Base-by-base conservation (phyloP, 2,797 vertebrate species). In the Microchirus variegatus region DNA sequence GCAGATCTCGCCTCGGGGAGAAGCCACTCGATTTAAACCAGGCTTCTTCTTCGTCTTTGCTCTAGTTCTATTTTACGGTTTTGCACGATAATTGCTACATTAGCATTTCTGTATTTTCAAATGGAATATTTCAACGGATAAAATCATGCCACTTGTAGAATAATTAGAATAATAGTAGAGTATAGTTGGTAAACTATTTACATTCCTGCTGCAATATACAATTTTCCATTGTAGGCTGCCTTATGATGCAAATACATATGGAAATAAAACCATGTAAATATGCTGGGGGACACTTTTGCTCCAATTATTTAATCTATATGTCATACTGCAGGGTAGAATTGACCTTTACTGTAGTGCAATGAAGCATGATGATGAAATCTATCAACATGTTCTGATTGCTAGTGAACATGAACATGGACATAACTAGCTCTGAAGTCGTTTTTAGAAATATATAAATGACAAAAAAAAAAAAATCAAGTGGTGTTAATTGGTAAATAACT, bases 21-120 rank as follows among this genome's bases (percentile, higher is more conserved):
- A 53, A 63, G 80, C 70, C 61, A 52, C 52, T n/a, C 56, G 44
- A 0, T 5, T 59, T 51, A 69, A 59, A 61, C 46, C 78, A 53
- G 63, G 59, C 51, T 53, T 43, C 47, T 64, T 81, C 57, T 54
- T 63, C 53, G 13, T 72, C 50, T 84, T 53, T 15, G 12, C 54
- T 78, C 13, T 85, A 13, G 26, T 68, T 63, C 43, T 74, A 13
- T 62, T 85, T 54, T 67, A 60, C 41, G 43, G 70, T 71, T 62
- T 77, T 19, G 70, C 31, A 59, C 2, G 19, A 46, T 78, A 69
- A 52, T 15, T 53, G 14, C 17, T 19, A 19, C 31, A 45, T 52
- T 59, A 59, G 56, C 13, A 18, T 26, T 55, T 48, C 19, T 2
- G 10, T 22, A 56, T 18, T 45, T 45, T 45, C 18, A 50, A 43